Percentiles rank a stretch among this genome's conserved stretches.
These are phyloP conservation scores for Cinclus cinclus DNA, from an alignment of 2,113 vertebrate genomes.

Conservation along the genomic window DNA sequence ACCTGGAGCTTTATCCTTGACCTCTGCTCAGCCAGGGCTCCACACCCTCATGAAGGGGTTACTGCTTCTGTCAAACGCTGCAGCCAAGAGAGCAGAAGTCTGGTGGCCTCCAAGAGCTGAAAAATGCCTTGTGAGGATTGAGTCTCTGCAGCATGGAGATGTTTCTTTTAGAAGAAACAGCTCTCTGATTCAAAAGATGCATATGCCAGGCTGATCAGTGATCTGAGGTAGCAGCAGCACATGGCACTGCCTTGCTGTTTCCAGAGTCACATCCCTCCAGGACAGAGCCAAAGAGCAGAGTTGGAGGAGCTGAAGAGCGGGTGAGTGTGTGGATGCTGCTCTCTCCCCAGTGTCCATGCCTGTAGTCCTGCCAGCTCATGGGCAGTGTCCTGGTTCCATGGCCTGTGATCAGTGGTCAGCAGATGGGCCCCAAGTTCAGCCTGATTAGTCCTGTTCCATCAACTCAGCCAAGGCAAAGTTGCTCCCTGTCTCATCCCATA, in stretches of 20 bases:
- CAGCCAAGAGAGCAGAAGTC: not conserved
- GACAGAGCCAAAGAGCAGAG: not conserved
- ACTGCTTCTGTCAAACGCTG: not conserved
- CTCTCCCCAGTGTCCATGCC: not conserved
- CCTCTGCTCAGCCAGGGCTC: not conserved
- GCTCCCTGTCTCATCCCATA: constrained; percentile 25
- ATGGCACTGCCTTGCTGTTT: not conserved
- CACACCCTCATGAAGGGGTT: not conserved
- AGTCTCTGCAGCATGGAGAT: not conserved
- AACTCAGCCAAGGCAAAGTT: constrained; percentile 8
- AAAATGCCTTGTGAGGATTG: not conserved
- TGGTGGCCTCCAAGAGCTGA: not conserved
- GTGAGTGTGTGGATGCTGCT: not conserved
- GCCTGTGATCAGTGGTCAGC: not conserved
- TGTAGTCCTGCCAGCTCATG: not conserved
- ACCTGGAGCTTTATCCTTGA: not conserved
- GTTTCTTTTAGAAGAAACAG: not conserved
- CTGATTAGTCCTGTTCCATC: constrained; percentile 18
- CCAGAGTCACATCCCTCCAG: not conserved
- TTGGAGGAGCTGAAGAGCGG: not conserved
- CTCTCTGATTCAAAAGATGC: not conserved
- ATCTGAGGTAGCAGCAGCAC: not conserved
- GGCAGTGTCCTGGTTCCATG: not conserved
- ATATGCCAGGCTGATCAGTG: not conserved
- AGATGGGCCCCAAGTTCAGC: constrained; percentile 23